phyloP scores from a whole-genome alignment of 2,797 vertebrate genomes.

The Myripristis murdjan region DNA sequence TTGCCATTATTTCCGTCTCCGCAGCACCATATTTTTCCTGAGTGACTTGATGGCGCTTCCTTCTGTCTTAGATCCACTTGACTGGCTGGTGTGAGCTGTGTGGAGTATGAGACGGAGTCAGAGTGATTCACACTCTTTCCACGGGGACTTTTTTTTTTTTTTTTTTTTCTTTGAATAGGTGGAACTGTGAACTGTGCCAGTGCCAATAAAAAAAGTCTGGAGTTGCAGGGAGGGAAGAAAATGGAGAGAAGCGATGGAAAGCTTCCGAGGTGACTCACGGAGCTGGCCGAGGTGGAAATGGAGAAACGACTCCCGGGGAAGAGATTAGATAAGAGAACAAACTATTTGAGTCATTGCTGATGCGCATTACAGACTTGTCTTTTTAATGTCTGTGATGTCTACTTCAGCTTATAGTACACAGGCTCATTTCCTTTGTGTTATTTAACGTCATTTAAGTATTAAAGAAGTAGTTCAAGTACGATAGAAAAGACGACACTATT shows the following conservation, averaged over 20 bases:
- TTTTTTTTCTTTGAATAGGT: conserved; percentile 47
- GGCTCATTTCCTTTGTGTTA: neutral
- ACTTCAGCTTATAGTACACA: neutral
- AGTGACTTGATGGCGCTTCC: conserved; percentile 27
- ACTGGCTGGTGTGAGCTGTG: conserved; percentile 21
- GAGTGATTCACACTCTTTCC: conserved; percentile 51
- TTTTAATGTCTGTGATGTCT: conserved; percentile 12
- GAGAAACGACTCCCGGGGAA: conserved; percentile 15
- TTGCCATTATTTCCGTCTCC: conserved; percentile 21
- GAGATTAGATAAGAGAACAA: conserved; percentile 15
- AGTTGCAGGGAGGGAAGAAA: neutral
- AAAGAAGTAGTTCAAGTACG: no score
- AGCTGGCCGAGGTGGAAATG: conserved; percentile 41
- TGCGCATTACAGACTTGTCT: neutral
- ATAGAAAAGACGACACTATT: no score
- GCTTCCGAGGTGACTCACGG: conserved; percentile 45
- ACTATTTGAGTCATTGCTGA: neutral
- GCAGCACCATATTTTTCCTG: neutral
- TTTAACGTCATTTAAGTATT: no score
- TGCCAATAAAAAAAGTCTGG: conserved; percentile 43
- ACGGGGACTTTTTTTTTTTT: conserved; percentile 23
- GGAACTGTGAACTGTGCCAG: conserved; percentile 50
- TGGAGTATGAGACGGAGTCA: conserved; percentile 9
- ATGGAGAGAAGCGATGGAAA: neutral
- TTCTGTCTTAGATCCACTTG: conserved; percentile 14